These are phyloP conservation scores for Ramphastos sulfuratus DNA, from an alignment of 2,113 vertebrate genomes.

Conservation along the genomic window DNA sequence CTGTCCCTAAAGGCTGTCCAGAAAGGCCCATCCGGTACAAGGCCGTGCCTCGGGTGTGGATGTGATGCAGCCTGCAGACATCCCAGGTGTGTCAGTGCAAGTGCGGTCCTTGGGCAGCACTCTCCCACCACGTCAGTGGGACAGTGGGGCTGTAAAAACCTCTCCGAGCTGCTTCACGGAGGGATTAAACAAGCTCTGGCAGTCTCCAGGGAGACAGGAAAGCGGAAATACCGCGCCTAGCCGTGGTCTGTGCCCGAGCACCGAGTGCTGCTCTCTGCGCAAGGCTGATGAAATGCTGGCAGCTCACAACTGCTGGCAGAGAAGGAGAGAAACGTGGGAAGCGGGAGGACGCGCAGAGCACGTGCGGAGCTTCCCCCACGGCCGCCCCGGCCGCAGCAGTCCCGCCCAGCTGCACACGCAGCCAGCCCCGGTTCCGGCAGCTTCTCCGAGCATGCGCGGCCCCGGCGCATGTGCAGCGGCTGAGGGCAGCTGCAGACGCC, in stretches of 20 bases:
- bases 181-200: neutral
- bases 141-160: neutral
- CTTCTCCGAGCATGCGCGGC: neutral
- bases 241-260: rapidly evolving
- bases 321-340: rapidly evolving
- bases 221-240: neutral
- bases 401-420: neutral
- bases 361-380: rapidly evolving
- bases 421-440: neutral
- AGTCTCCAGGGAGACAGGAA: neutral
- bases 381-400: rapidly evolving
- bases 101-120: neutral
- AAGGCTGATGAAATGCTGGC: neutral
- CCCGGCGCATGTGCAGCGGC: neutral
- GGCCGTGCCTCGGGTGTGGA: rapidly evolving
- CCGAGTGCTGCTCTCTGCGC: neutral
- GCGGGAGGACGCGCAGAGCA: rapidly evolving
- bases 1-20: neutral
- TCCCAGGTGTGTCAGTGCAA: neutral
- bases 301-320: neutral
- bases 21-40: neutral
- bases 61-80: neutral
- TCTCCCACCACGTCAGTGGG: rapidly evolving
- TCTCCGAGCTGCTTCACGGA: rapidly evolving
- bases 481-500: neutral